Conservation (phyloP, 2,797 vertebrate genomes). For the Enteromius trimaculatus region DNA sequence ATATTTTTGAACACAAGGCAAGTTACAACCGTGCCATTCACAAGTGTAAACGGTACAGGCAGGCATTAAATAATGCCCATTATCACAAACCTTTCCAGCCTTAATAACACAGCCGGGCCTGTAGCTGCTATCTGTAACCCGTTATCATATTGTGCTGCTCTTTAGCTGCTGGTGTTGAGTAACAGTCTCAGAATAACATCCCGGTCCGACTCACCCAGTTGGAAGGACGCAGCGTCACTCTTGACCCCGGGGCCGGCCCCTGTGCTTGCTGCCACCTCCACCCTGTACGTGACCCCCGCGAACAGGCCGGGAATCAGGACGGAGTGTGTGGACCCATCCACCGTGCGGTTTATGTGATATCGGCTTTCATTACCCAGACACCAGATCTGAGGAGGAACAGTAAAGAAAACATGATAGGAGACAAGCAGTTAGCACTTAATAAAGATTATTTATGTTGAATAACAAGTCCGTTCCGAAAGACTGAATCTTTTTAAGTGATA, state of each 20-base stretch:
- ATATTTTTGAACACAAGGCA: slow-evolving; percentile 14
- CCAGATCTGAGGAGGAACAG: slow-evolving; percentile 84
- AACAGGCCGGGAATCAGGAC: slow-evolving; percentile 88
- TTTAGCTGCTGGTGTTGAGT: background rate
- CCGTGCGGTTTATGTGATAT: slow-evolving; percentile 94
- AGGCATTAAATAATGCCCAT: background rate
- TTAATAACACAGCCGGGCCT: background rate
- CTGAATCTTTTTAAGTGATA: background rate
- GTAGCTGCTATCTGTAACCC: background rate
- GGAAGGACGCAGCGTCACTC: slow-evolving; percentile 91
- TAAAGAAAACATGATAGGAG: background rate
- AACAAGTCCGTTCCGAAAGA: background rate
- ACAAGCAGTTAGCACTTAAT: slow-evolving; percentile 12
- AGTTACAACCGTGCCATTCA: background rate
- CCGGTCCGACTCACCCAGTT: slow-evolving; percentile 83
- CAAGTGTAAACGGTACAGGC: too few species aligned
- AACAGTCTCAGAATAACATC: background rate
- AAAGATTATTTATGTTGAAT: background rate
- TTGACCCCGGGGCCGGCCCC: slow-evolving; percentile 89
- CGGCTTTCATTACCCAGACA: slow-evolving; percentile 96
- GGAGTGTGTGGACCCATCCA: slow-evolving; percentile 90
- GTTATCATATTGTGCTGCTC: background rate
- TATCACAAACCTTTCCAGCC: background rate
- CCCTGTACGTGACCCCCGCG: slow-evolving; percentile 90
- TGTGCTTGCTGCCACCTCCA: slow-evolving; percentile 93